Base-by-base conservation (phyloP, 2,888 invertebrate species). In the Platynereis dumerilii region DNA sequence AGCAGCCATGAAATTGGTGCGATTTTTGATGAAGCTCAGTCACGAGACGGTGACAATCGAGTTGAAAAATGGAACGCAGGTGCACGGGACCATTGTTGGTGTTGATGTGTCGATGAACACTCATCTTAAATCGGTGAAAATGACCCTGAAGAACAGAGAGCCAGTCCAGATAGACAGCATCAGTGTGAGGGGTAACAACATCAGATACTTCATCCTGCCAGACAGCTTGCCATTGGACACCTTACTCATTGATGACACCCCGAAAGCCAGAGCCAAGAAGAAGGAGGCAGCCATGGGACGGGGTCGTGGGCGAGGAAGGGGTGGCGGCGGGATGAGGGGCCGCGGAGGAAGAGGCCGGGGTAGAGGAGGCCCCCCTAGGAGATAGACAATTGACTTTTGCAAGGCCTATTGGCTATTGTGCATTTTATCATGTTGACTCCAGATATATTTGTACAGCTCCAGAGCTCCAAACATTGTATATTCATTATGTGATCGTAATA, bases 21-120 rank as follows among this genome's bases (percentile, higher is more conserved):
- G 98, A 80, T 99, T 99, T 90, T 87, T 99, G 74, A 99, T 99
- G 99, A 99, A 99, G 86, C 87, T 99, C 52, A 97, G 96, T 85
- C 99, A 99, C 85, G 99, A 99, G 87, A 97, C 98, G 15, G 98
- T 99, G 45, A 96, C 97, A 34, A 94, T 99, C 81, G 99, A 99
- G 85, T 85, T 99, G 71, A 99, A 99, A 86, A 99, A 99, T 87
- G 99, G 99, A 12, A 97, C 98, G 67, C 93, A 95, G 83, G 94
- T 97, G 1, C 94, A 94, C 82, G 96, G 97, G 28, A 96, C 96
- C 0, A 95, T 97, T 67, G 94, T 94, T 78, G 90, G 89, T 80
- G 69, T 48, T 5, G 99, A 99, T 87, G 96, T 99, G 34, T 97
- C 98, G 1, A 99, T 99, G 99, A 99, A 99, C 86, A 99, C 98